These are phyloP conservation scores for Anisognathus igniventris DNA, from an alignment of 2,797 vertebrate species.

Conservation along the genomic window DNA sequence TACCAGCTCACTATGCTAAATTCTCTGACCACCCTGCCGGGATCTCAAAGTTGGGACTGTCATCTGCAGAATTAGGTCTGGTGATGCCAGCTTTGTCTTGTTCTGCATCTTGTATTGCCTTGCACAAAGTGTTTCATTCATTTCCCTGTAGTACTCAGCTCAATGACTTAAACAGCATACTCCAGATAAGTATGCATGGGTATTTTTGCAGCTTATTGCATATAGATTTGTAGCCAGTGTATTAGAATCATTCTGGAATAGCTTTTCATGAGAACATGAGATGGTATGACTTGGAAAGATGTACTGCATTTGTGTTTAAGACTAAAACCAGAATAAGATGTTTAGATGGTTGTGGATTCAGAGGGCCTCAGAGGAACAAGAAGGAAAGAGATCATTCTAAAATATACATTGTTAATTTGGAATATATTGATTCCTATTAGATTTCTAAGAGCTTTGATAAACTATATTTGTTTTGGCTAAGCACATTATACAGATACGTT, in stretches of 20 bases:
- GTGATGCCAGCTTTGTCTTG: neutral
- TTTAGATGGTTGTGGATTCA: neutral
- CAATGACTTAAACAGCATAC: neutral
- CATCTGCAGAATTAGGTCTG: neutral
- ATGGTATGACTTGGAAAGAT: neutral
- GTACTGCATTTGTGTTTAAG: neutral
- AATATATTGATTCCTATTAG: neutral
- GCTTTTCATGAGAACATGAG: neutral
- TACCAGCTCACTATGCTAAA: neutral
- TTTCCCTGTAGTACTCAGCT: neutral
- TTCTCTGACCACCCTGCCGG: neutral
- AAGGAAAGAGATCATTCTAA: neutral
- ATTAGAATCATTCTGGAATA: neutral
- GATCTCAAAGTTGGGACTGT: neutral
- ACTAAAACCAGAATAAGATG: neutral
- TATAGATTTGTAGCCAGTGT: neutral
- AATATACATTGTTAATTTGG: neutral
- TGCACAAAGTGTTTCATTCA: neutral
- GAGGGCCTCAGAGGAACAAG: neutral
- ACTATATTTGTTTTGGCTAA: neutral
- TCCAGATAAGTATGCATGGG: neutral
- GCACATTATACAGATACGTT: neutral
- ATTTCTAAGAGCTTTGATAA: neutral
- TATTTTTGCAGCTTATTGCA: neutral
- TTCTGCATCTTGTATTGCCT: neutral